Conservation (phyloP, 2,797 vertebrate genomes). For the Microhierax caerulescens region DNA sequence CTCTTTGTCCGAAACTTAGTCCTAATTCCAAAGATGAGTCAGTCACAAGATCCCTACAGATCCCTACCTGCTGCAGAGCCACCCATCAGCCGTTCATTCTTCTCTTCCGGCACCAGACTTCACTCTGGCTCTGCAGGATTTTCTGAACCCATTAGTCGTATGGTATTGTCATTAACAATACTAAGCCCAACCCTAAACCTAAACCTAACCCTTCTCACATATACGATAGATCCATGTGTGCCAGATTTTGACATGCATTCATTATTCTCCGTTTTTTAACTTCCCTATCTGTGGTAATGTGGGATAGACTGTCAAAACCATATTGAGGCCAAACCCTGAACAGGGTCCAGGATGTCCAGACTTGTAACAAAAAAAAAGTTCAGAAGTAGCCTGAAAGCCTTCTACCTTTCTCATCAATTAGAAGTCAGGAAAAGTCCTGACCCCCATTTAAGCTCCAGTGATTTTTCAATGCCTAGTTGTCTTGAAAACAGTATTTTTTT, state of each 20-base stretch:
- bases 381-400: neutral
- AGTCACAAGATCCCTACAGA: neutral
- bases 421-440: neutral
- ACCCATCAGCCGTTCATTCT: neutral
- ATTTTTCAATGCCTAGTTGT: neutral
- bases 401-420: neutral
- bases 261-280: neutral
- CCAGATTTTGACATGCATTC: neutral
- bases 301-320: neutral
- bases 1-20: neutral
- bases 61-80: neutral
- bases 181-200: neutral
- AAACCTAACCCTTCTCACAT: neutral
- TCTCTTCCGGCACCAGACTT: neutral
- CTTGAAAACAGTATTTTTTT: neutral
- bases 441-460: neutral
- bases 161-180: neutral
- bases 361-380: neutral
- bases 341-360: too few species aligned
- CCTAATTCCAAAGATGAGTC: neutral
- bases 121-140: neutral
- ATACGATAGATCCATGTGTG: neutral
- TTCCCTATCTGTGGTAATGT: neutral
- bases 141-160: neutral
- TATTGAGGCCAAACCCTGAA: neutral